A percentile compares a stretch with the other conserved stretches of the same genome.
Conservation (phyloP, 2,888 invertebrate genomes). For the Drosophila nr. medialis region DNA sequence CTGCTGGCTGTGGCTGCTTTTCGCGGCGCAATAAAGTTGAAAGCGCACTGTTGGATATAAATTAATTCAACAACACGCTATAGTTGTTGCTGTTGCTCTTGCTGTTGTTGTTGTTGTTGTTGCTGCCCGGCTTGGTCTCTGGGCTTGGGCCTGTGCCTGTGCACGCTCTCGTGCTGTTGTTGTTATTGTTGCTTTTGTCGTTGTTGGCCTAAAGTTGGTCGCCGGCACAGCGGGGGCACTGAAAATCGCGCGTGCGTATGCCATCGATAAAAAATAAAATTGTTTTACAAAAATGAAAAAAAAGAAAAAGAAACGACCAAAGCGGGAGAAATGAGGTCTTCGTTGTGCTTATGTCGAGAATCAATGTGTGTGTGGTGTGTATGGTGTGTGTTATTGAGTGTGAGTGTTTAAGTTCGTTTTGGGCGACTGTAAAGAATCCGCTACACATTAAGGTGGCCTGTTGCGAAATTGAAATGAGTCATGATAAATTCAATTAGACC, state of each 20-base stretch:
- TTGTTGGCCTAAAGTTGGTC: constrained; percentile 64
- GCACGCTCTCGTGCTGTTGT: constrained; percentile 54
- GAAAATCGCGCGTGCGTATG: constrained; percentile 81
- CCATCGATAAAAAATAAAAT: constrained; percentile 79
- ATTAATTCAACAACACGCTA: constrained; percentile 84
- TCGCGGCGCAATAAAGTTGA: constrained; percentile 81
- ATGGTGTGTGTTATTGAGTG: constrained; percentile 4
- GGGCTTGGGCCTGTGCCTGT: constrained; percentile 55
- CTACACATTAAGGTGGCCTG: constrained; percentile 46
- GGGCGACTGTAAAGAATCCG: constrained; percentile 56
- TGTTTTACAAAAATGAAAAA: constrained; percentile 68
- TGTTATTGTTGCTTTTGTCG: constrained; percentile 35
- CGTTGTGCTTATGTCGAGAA: constrained; percentile 44
- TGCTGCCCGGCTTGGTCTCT: constrained; percentile 51
- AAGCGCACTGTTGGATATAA: constrained; percentile 83
- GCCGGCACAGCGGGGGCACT: constrained; percentile 77
- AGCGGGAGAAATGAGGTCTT: constrained; percentile 76
- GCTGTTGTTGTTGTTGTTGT: constrained; percentile 46
- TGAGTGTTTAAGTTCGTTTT: constrained; percentile 39
- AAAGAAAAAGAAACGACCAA: constrained; percentile 48
- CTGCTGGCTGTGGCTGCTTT: constrained; percentile 66
- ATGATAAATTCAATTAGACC: constrained; percentile 19
- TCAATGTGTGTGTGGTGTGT: constrained; percentile 14
- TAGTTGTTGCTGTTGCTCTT: constrained; percentile 55
- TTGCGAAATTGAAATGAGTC: constrained; percentile 56